phyloP scores from a whole-genome alignment of 2,888 invertebrate species.

The Frankliniella fusca region DNA sequence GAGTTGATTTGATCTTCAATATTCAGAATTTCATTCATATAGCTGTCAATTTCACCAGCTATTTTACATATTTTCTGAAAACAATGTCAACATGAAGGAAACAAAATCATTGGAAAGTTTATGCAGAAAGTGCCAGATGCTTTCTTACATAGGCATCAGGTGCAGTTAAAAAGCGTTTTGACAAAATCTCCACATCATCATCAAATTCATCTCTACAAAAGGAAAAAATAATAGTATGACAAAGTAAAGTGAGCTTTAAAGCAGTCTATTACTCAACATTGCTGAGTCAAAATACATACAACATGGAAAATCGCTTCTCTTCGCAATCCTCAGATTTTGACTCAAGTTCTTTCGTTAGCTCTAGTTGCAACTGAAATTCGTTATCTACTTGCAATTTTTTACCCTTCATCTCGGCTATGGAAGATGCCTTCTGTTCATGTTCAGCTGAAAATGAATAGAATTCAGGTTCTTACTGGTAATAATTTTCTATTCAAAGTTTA shows the following conservation, averaged over 20 bases:
- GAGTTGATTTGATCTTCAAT: neutral
- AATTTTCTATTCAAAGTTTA: too few relatives aligned
- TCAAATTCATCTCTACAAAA: neutral
- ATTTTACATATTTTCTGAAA: neutral
- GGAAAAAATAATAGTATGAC: neutral
- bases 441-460: too few relatives aligned
- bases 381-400: too few relatives aligned
- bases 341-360: too few relatives aligned
- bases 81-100: neutral
- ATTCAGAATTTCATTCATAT: neutral
- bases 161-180: neutral
- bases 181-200: neutral
- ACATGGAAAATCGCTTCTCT: neutral
- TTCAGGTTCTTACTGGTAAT: too few relatives aligned
- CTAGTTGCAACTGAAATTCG: too few relatives aligned
- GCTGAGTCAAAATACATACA: too few relatives aligned
- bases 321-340: neutral
- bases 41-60: neutral
- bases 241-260: conserved; percentile 1
- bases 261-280: neutral
- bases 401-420: too few relatives aligned
- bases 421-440: too few relatives aligned
- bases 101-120: neutral
- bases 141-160: neutral
- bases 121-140: neutral